Percentiles rank a stretch among this genome's conserved stretches.
Evolutionary conservation across 2,797 vertebrate genomes (phyloP).

Genomic region (Anabacerthia variegaticeps): DNA sequence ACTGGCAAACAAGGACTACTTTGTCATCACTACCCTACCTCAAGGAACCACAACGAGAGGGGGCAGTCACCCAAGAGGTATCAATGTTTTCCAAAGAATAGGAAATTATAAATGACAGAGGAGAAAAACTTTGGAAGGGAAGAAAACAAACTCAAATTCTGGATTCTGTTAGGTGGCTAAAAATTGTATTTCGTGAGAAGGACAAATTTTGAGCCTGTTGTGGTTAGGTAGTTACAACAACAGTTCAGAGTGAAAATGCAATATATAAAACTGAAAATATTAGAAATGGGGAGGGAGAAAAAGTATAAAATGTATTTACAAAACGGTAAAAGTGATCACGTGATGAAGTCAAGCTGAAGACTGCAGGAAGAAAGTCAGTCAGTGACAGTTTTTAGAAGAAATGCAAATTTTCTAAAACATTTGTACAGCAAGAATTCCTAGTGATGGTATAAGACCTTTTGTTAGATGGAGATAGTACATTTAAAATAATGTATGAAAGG

Average conservation of each 20-base stretch:
- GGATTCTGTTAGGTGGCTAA: not conserved
- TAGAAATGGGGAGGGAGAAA: not conserved
- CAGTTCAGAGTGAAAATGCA: not conserved
- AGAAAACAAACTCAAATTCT: not conserved
- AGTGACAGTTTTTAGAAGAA: not conserved
- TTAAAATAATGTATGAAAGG: not conserved
- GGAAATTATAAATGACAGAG: not conserved
- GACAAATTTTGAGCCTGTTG: not conserved
- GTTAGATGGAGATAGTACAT: not conserved
- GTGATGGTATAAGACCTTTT: not conserved
- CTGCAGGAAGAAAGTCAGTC: not conserved
- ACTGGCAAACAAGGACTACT: not conserved
- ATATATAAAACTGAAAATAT: not conserved
- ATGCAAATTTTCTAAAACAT: not conserved
- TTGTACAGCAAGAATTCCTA: not conserved
- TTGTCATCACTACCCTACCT: not conserved
- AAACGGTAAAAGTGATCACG: not conserved
- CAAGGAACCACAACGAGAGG: not conserved
- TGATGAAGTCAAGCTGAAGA: not conserved
- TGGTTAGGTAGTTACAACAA: not conserved
- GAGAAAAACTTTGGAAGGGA: not conserved
- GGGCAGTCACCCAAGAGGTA: not conserved
- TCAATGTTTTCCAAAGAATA: not conserved
- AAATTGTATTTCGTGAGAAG: not conserved
- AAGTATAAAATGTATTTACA: not conserved